A percentile compares a stretch with the other conserved stretches of the same genome.
Conservation (phyloP, 2,797 vertebrate genomes). For the Danio aesculapii region DNA sequence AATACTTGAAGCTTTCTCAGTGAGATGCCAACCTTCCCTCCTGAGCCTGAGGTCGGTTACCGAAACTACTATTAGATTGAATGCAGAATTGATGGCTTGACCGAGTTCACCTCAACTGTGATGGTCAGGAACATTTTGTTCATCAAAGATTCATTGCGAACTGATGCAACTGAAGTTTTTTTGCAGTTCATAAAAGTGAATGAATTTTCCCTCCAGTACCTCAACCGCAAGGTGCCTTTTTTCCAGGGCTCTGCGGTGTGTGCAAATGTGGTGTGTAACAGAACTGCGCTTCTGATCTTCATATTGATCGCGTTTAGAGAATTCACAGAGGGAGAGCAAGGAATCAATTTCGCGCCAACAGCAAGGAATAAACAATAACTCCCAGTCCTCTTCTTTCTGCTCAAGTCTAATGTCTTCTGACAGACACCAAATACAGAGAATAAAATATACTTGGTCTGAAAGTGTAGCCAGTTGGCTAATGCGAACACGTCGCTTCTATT, state of each 20-base stretch:
- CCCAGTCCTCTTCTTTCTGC: constrained; percentile 30
- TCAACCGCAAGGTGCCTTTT: constrained; percentile 20
- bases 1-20: neutral
- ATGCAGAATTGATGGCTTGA: neutral
- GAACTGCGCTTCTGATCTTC: constrained; percentile 50
- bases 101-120: constrained; percentile 1
- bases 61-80: neutral
- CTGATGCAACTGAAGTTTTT: constrained; percentile 25
- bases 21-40: neutral
- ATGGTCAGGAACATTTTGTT: constrained; percentile 4
- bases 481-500: constrained; percentile 6
- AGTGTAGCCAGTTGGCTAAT: constrained; percentile 38
- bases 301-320: constrained; percentile 55
- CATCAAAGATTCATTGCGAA: neutral
- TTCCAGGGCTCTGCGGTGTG: neutral
- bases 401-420: constrained; percentile 42
- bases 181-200: constrained; percentile 1
- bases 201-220: neutral
- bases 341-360: constrained; percentile 56
- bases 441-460: constrained; percentile 32
- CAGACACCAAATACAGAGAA: constrained; percentile 16
- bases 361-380: constrained; percentile 57
- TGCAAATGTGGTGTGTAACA: constrained; percentile 31
- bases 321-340: constrained; percentile 34
- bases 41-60: neutral